Evolutionary conservation across 2,797 vertebrate species (phyloP), one percentile per base, ranked within the genome.

Genomic region (Mormyrops boulengeri): DNA sequence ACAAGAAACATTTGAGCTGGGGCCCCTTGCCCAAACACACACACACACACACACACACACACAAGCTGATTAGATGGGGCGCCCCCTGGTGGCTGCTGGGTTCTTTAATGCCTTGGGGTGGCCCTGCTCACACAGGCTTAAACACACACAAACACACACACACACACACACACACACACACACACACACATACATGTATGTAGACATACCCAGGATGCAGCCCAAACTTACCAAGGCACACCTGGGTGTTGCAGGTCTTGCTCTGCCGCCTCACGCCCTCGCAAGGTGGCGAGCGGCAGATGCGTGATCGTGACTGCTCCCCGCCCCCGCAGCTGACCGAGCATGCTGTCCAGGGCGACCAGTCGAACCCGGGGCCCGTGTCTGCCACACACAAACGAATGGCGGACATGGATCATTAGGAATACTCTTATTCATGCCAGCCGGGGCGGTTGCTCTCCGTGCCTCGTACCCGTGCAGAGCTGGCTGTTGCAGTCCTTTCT

Each of bases 251-350:
- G 91, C 98, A 98, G 38, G 93, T 95, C 92, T 96, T 97, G 94
- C 97, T 97, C 94, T 98, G 97, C 30, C 91, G 92, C 7, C 91
- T 94, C 57, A 94, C 92, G 0, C 97, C 97, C 0, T 89, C 91
- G 91, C 97, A 99, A 6, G 93, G 93, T 0, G 94, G 93, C 0
- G 80, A 91, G 1, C 17, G 94, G 69, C 97, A 98, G 38, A 17
- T 77, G 0, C 97, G 96, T 3, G 91, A 93, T 4, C 97, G 96
- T 14, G 94, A 92, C 93, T 97, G 97, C 91, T 97, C 96, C 0
- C 98, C 97, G 7, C 97, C 98, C 0, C 98, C 97, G 2, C 98
- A 98, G 49, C 95, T 97, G 19, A 97, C 96, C 0, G 97, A 97
- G 91, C 98, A 98, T 9, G 82, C 41, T 0, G 95, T 95, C 98